A percentile compares a stretch with the other conserved stretches of the same genome.
Evolutionary conservation across 2,888 invertebrate species (phyloP).

Genomic region (Tetranychus piercei): DNA sequence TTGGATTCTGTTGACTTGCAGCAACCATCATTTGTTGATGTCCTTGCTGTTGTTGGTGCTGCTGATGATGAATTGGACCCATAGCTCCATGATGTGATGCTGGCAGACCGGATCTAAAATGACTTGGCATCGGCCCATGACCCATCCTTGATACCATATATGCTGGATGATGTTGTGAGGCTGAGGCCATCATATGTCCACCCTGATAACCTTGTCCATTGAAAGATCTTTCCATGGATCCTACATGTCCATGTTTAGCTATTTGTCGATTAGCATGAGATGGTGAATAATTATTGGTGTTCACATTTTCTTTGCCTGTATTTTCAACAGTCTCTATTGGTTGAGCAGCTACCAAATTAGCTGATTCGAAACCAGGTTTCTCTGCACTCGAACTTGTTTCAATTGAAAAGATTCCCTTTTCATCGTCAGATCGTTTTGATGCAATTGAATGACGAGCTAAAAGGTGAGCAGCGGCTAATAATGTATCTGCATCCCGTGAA

Average conservation of each 20-base stretch:
- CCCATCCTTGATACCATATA: slow-evolving; percentile 4
- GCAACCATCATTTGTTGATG: background rate
- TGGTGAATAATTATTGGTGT: background rate
- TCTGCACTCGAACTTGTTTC: background rate
- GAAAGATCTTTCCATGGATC: slow-evolving; percentile 2
- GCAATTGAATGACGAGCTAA: background rate
- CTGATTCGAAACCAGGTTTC: background rate
- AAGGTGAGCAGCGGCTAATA: slow-evolving; percentile 9
- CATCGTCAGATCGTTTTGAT: background rate
- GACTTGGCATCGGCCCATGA: background rate
- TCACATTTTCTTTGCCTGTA: background rate
- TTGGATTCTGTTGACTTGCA: background rate
- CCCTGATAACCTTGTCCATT: slow-evolving; percentile 2
- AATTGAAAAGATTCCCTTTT: background rate
- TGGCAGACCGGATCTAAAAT: background rate
- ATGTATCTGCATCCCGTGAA: slow-evolving; percentile 6
- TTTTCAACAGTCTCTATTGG: background rate
- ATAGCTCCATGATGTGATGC: too few species aligned
- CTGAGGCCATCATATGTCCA: slow-evolving; percentile 8
- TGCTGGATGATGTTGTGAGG: background rate
- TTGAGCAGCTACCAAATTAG: background rate
- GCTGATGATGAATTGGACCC: too few species aligned
- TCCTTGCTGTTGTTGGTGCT: background rate
- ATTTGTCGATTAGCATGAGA: background rate
- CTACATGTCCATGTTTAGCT: slow-evolving; percentile 6